A percentile compares a stretch with the other conserved stretches of the same genome.
Conservation (phyloP, 2,113 vertebrate species). For the Nanorana parkeri region DNA sequence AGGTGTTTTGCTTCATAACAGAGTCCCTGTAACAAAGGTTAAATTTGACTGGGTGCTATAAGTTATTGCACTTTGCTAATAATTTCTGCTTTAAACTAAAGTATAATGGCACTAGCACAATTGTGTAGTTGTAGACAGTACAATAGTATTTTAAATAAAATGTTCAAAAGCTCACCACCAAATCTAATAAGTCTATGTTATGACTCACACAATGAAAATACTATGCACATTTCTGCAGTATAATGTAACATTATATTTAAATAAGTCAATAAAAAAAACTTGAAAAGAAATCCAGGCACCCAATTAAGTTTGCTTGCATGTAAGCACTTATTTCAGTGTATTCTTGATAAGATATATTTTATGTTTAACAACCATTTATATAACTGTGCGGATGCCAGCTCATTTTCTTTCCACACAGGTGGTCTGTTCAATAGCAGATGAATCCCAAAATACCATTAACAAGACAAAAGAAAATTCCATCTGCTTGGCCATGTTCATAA, state of each 20-base stretch:
- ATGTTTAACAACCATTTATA: slow-evolving; percentile 41
- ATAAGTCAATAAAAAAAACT: slow-evolving; percentile 41
- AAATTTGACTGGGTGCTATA: too few species aligned
- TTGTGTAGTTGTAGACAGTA: background rate
- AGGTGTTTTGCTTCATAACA: too few species aligned
- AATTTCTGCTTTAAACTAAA: too few species aligned
- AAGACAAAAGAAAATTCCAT: slow-evolving; percentile 35
- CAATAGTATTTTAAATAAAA: slow-evolving; percentile 5
- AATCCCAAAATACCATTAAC: slow-evolving; percentile 46
- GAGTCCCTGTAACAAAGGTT: too few species aligned
- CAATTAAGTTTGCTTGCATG: slow-evolving; percentile 27
- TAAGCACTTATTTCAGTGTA: slow-evolving; percentile 39
- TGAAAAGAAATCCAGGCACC: slow-evolving; percentile 44
- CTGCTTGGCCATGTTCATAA: slow-evolving; percentile 40
- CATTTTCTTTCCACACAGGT: slow-evolving; percentile 52
- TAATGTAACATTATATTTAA: slow-evolving; percentile 37
- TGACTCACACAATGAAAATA: slow-evolving; percentile 30
- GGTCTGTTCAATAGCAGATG: slow-evolving; percentile 53
- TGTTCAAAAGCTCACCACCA: background rate
- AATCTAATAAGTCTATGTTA: slow-evolving; percentile 19
- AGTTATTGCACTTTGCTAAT: too few species aligned
- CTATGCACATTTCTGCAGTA: slow-evolving; percentile 11
- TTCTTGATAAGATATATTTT: slow-evolving; percentile 32
- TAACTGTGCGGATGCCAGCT: slow-evolving; percentile 45
- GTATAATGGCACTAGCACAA: too few species aligned